A percentile compares a stretch with the other conserved stretches of the same genome.
Conservation (phyloP, 2,113 vertebrate species). For the Lepidothrix coronata region DNA sequence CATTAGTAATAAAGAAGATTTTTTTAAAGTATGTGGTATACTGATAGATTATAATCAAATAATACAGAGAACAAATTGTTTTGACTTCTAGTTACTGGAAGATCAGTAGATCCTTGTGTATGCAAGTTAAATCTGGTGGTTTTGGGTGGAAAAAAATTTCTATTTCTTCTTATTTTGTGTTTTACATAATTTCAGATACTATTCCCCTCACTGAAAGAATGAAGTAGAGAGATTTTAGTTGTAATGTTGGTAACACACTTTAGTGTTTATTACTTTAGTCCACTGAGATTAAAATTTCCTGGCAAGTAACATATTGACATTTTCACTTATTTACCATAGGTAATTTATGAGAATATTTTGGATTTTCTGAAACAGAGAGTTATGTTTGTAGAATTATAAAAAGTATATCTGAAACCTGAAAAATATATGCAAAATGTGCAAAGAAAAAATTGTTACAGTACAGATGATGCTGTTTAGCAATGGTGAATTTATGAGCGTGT, state of each 20-base stretch:
- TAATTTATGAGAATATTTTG: neutral
- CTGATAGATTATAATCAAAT: neutral
- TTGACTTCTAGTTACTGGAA: neutral
- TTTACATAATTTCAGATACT: neutral
- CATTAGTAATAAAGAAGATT: neutral
- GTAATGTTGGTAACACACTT: neutral
- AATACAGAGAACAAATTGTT: neutral
- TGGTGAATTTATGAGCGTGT: neutral
- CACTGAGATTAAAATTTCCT: neutral
- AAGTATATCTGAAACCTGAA: neutral
- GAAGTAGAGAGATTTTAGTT: neutral
- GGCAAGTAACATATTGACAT: neutral
- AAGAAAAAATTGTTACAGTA: neutral
- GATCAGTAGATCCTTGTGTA: neutral
- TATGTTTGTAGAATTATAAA: neutral
- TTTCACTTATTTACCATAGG: neutral
- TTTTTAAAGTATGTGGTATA: neutral
- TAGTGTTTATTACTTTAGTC: neutral
- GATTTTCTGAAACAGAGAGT: neutral
- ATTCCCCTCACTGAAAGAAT: neutral
- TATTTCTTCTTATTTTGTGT: neutral
- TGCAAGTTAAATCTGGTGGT: neutral
- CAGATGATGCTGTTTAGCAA: neutral
- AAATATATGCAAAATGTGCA: neutral
- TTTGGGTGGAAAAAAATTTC: neutral